Evolutionary conservation across 2,113 vertebrate species (phyloP), one percentile per base, ranked within the genome.

Genomic region (Hypanus sabinus): DNA sequence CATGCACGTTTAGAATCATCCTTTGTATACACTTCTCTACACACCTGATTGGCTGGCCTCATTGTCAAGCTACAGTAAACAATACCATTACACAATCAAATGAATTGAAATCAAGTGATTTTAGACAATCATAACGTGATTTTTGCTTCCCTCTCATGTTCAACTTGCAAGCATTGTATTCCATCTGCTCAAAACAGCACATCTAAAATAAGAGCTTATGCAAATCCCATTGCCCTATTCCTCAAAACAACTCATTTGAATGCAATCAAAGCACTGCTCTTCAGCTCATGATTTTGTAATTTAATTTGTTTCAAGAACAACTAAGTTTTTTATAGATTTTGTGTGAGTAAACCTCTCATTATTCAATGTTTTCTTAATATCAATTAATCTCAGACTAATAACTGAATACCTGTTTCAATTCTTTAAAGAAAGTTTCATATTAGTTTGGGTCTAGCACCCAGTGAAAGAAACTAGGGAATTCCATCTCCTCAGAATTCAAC

Each of bases 301-400:
- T 90, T 33, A 14, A 68, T 68, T 88, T 90, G 30, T 62, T 90
- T n/a, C n/a, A 60, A n/a, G 60, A 87, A 87, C 83, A 87, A 87
- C 30, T 46, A 55, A 24, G 57, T 90, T 65, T 90, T n/a, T 65
- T 90, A 90, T 90, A n/a, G 85, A 90, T 68, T 87, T 90, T 36
- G 60, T 60, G 33, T 65, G 33, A 65, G 60, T 90, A 65, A 90
- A 90, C 30, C 30, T 68, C 85, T 65, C 60, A 62, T 60, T 65
- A 30, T n/a, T 2, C n/a, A 24, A 18, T 24, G 12, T 65, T 83
- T 81, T 46, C 30, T 85, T 87, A 62, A 33, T 60, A 36, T 14
- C 60, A 90, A 65, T 90, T 90, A 65, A 60, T 90, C 60, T 65
- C 85, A 16, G 83, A 60, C 83, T 68, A 90, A 90, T 90, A 62